Conservation (phyloP, 1,140 invertebrate genomes). For the Bombus waltoni region DNA sequence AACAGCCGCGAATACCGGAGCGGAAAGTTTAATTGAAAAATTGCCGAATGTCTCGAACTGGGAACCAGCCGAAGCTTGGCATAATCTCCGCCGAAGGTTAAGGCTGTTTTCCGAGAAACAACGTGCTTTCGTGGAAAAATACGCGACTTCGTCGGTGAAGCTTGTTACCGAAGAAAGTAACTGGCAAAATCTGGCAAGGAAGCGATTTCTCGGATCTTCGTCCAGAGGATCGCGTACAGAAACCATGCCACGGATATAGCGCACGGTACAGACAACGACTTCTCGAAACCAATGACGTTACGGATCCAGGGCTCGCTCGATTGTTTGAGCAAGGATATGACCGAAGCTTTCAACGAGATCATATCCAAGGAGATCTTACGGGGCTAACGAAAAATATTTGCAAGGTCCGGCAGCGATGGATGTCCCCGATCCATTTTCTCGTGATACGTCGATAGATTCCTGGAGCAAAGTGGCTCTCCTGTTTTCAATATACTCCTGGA, state of each 20-base stretch:
- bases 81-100: background rate
- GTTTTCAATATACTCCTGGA: constrained; percentile 33
- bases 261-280: background rate
- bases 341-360: constrained; percentile 33
- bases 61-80: background rate
- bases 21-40: constrained; percentile 21
- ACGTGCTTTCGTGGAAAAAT: background rate
- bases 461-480: constrained; percentile 35
- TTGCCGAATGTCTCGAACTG: background rate
- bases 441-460: constrained; percentile 7
- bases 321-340: constrained; percentile 29
- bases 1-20: background rate
- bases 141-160: background rate
- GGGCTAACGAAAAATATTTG: constrained; percentile 46
- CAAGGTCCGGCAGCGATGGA: constrained; percentile 36
- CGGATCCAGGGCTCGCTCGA: background rate
- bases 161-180: constrained; percentile 14
- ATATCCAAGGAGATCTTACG: constrained; percentile 19
- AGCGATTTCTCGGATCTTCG: background rate
- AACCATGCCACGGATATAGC: constrained; percentile 7
- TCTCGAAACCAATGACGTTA: constrained; percentile 18
- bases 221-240: background rate
- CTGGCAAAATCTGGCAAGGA: background rate
- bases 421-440: constrained; percentile 22
- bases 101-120: background rate